phyloP scores from a whole-genome alignment of 2,797 vertebrate species.

The Cheirogaleus major region DNA sequence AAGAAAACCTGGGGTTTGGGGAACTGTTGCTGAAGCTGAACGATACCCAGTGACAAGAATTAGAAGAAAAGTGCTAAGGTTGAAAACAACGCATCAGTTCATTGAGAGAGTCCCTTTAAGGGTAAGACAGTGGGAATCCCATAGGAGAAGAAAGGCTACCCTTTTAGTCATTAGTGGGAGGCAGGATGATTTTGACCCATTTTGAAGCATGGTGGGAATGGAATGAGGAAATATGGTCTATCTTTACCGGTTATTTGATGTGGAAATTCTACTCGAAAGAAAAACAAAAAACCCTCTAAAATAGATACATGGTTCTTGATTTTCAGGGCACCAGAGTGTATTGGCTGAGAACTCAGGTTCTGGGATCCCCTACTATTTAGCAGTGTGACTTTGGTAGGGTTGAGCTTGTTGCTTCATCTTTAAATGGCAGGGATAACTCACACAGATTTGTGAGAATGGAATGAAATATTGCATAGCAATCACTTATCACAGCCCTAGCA shows the following conservation, averaged over 20 bases:
- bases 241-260: conserved; percentile 2
- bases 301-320: not conserved
- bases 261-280: not conserved
- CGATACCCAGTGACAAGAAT: not conserved
- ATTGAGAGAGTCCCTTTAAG: not conserved
- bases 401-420: not conserved
- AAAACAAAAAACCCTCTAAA: not conserved
- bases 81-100: not conserved
- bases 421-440: not conserved
- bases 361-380: not conserved
- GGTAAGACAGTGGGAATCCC: not conserved
- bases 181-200: not conserved
- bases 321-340: not conserved
- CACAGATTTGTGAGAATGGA: not conserved
- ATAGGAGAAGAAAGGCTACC: not conserved
- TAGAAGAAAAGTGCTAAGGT: not conserved
- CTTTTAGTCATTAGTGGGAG: not conserved
- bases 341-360: not conserved
- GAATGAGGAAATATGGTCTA: not conserved
- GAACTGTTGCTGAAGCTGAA: not conserved
- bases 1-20: not conserved
- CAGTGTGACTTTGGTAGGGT: not conserved
- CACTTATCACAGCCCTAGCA: not conserved
- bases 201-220: not conserved
- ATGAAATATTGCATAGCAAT: not conserved